A percentile compares a stretch with the other conserved stretches of the same genome.
Evolutionary conservation across 2,797 vertebrate genomes (phyloP).

Genomic region (Pangasius krempfi): DNA sequence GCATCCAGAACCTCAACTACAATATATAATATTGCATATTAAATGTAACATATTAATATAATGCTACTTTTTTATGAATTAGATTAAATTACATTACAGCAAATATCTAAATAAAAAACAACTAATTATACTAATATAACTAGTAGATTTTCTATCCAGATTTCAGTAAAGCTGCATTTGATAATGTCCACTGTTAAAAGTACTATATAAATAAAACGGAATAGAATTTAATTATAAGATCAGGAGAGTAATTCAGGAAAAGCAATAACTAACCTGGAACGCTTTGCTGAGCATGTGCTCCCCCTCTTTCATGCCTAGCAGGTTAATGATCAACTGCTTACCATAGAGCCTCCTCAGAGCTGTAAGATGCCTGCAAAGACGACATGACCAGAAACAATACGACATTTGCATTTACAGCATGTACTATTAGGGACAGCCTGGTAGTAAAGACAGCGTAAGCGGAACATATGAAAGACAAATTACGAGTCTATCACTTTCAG

Average conservation of each 20-base stretch:
- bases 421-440: too few relatives aligned
- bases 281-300: slow-evolving; percentile 99
- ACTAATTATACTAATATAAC: background rate
- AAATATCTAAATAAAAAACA: background rate
- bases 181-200: background rate
- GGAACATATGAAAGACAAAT: background rate
- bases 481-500: background rate
- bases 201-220: background rate
- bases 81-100: background rate
- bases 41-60: background rate
- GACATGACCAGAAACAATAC: slow-evolving; percentile 13
- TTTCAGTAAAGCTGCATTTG: background rate
- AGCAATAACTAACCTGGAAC: slow-evolving; percentile 84
- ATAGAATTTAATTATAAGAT: background rate
- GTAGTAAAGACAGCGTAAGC: background rate
- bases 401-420: background rate
- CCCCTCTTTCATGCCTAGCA: slow-evolving; percentile 96
- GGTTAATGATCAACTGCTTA: slow-evolving; percentile 94
- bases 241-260: background rate
- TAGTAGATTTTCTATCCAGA: background rate
- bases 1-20: background rate
- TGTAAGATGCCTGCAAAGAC: slow-evolving; percentile 85
- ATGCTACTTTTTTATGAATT: background rate
- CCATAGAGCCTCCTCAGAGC: slow-evolving; percentile 90
- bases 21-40: background rate